phyloP scores from a whole-genome alignment of 1,140 invertebrate genomes.

The Ceratitis capitata region DNA sequence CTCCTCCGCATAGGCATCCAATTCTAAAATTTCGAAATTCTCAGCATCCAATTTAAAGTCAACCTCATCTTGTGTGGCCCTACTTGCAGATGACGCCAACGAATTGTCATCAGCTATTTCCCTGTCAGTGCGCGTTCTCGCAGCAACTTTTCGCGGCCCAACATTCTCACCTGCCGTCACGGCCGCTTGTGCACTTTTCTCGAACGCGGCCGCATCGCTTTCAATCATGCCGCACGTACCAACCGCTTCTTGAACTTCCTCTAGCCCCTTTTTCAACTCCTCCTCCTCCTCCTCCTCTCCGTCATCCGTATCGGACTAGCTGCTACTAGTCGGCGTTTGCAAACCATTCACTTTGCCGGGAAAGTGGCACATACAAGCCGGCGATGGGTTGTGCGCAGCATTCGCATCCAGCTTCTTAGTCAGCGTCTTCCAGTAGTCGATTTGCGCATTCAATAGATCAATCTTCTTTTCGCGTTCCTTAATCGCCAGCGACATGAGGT shows the following conservation, averaged over 20 bases:
- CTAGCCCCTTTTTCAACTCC: too few relatives aligned
- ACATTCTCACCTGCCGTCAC: background rate
- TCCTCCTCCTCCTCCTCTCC: background rate
- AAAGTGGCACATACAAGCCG: constrained; percentile 56
- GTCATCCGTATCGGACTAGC: constrained; percentile 54
- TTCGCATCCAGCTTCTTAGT: constrained; percentile 60
- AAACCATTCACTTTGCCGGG: constrained; percentile 51
- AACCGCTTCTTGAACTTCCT: background rate
- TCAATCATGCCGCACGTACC: background rate
- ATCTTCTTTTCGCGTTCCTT: constrained; percentile 60
- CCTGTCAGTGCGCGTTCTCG: background rate
- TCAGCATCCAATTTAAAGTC: constrained; percentile 15
- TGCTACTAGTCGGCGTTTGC: constrained; percentile 55
- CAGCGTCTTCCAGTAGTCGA: constrained; percentile 61
- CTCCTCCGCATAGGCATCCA: constrained; percentile 16
- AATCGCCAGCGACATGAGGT: constrained; percentile 54
- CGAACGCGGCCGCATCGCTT: constrained; percentile 38
- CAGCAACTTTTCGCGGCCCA: background rate
- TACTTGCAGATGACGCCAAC: background rate
- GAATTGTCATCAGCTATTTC: background rate
- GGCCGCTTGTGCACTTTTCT: constrained; percentile 7
- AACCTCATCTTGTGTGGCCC: background rate
- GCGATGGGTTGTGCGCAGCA: constrained; percentile 53
- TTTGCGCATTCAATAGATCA: constrained; percentile 60
- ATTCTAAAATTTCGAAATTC: constrained; percentile 8